phyloP scores from a whole-genome alignment of 2,888 invertebrate species.

The Neoascia interrupta region DNA sequence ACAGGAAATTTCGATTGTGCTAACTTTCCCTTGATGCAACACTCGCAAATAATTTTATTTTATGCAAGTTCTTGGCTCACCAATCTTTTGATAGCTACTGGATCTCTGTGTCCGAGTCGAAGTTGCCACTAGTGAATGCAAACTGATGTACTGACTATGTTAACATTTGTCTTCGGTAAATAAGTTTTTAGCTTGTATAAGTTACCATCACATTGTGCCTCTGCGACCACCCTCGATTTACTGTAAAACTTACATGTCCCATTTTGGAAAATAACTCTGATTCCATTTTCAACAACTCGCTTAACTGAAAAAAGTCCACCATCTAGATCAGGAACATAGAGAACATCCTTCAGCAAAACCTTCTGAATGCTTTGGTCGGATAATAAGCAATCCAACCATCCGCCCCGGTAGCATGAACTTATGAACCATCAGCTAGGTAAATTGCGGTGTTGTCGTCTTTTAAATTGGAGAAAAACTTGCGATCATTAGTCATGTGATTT shows the following conservation, averaged over 20 bases:
- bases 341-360: neutral
- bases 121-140: slow-evolving; percentile 23
- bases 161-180: too few species aligned
- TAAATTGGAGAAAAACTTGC: too few species aligned
- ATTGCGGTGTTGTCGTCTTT: too few species aligned
- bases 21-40: neutral
- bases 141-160: neutral
- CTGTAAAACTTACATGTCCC: neutral
- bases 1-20: neutral
- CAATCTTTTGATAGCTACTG: neutral
- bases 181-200: too few species aligned
- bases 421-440: neutral
- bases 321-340: neutral
- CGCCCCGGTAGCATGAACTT: neutral
- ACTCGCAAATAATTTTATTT: neutral
- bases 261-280: too few species aligned
- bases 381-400: neutral
- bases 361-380: neutral
- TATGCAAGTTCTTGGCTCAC: neutral
- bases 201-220: neutral
- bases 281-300: too few species aligned
- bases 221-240: neutral
- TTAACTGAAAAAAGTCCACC: neutral
- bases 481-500: too few species aligned
- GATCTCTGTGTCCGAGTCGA: slow-evolving; percentile 7